A percentile compares a stretch with the other conserved stretches of the same genome.
These are phyloP conservation scores for Clamator glandarius DNA, from an alignment of 2,797 vertebrate species.

Conservation along the genomic window DNA sequence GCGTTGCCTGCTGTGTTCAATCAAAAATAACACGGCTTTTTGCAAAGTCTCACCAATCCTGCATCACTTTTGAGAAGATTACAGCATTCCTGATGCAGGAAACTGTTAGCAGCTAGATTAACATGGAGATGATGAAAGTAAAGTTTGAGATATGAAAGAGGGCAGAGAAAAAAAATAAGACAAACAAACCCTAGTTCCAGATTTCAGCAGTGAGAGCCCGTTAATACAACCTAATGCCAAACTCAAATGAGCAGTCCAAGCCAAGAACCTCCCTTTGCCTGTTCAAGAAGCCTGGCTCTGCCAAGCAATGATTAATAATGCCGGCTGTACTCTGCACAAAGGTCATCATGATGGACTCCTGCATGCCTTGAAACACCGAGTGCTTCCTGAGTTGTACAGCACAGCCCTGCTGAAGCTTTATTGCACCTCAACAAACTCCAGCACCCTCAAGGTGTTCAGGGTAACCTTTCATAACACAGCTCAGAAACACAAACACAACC, in stretches of 20 bases:
- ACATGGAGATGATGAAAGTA: fast-evolving
- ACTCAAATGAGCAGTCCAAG: neutral
- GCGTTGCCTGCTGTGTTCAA: fast-evolving
- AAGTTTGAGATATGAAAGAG: neutral
- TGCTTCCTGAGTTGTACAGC: fast-evolving
- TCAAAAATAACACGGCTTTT: neutral
- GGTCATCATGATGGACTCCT: neutral
- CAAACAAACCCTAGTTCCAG: neutral
- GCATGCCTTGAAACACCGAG: neutral
- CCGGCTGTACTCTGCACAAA: neutral
- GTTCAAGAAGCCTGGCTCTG: neutral
- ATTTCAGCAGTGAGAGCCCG: neutral
- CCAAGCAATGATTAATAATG: neutral
- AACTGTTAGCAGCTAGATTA: neutral
- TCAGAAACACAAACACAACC: fast-evolving
- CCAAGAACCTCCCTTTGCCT: neutral
- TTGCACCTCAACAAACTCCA: neutral
- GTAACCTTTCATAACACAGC: neutral
- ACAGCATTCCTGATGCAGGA: neutral
- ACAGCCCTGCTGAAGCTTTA: neutral
- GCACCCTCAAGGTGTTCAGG: neutral
- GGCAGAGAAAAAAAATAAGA: neutral
- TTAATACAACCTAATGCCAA: neutral
- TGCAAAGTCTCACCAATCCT: neutral
- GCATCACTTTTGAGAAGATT: neutral